Conservation (phyloP, 37 sponge, comb jelly and placozoan genomes). For the Eunapius fragilis region DNA sequence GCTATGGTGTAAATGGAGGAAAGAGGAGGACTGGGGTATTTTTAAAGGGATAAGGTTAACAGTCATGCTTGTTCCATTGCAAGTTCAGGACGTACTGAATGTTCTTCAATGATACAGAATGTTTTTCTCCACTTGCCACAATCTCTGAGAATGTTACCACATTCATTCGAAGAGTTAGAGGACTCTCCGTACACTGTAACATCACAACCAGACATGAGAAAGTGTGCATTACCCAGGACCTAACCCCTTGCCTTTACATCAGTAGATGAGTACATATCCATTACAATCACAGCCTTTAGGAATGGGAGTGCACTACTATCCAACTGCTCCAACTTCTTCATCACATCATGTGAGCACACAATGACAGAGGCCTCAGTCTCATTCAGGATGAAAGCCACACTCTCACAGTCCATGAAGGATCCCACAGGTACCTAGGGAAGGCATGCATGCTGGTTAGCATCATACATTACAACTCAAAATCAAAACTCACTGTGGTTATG, state of each 20-base stretch:
- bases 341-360: conserved; percentile 1
- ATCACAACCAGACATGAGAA: neutral
- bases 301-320: neutral
- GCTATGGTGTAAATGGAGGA: conserved; percentile 28
- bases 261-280: conserved; percentile 1
- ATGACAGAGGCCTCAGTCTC: conserved; percentile 36
- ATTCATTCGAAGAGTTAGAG: neutral
- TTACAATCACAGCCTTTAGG: conserved; percentile 35
- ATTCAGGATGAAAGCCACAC: conserved; percentile 32
- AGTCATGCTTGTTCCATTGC: no score
- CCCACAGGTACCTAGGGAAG: conserved; percentile 24
- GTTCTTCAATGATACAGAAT: neutral
- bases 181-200: neutral
- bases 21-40: neutral
- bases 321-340: neutral
- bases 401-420: conserved; percentile 22
- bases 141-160: conserved; percentile 2
- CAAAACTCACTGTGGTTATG: conserved; percentile 59
- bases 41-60: no score
- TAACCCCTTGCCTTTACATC: neutral
- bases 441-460: no score
- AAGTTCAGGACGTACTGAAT: neutral
- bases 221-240: neutral
- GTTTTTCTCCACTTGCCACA: neutral
- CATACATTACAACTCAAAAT: no score